phyloP scores from a whole-genome alignment of 2,113 vertebrate genomes.

The Sylvilagus bachmani region DNA sequence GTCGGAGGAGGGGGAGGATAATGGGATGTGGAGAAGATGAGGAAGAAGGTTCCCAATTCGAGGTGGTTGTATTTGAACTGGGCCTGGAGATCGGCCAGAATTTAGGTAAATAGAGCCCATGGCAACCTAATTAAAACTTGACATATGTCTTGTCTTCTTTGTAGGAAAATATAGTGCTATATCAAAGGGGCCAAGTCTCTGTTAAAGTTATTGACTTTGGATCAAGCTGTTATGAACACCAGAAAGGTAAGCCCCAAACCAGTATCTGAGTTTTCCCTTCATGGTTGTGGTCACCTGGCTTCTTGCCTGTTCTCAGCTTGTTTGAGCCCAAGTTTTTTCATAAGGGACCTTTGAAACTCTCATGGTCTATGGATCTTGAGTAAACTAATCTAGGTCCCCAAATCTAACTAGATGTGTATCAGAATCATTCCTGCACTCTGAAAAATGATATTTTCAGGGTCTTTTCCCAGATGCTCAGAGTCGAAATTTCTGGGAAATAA shows the following conservation, averaged over 20 bases:
- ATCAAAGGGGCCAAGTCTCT: constrained; percentile 93
- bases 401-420: neutral
- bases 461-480: neutral
- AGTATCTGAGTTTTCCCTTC: neutral
- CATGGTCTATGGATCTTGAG: neutral
- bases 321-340: neutral
- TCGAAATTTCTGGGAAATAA: neutral
- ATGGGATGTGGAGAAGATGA: neutral
- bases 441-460: neutral
- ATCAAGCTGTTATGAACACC: constrained; percentile 97
- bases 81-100: neutral
- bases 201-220: constrained; percentile 99
- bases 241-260: constrained; percentile 90
- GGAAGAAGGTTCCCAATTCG: neutral
- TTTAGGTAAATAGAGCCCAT: neutral
- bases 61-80: neutral
- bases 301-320: neutral
- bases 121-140: neutral
- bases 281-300: accelerated
- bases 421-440: neutral
- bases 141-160: constrained; percentile 16
- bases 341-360: neutral
- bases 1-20: neutral
- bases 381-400: neutral
- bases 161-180: constrained; percentile 96